Base-by-base conservation (phyloP, 2,888 invertebrate species). In the Amaurobius ferox region DNA sequence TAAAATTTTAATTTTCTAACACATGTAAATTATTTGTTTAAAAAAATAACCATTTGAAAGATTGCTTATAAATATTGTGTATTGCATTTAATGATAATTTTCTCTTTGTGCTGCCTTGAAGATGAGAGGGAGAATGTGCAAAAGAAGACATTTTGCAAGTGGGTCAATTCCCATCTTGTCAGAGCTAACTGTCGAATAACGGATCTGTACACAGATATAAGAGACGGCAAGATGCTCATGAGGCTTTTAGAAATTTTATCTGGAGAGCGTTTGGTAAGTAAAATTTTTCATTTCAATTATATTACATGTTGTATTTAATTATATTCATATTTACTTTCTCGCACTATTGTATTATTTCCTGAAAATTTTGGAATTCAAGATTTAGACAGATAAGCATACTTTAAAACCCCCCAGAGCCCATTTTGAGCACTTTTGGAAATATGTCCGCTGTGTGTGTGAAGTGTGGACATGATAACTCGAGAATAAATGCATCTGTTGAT, bases 61-160 rank as follows among this genome's bases (percentile, higher is more conserved):
- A 40, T 40, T 40, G 11, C 16, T 40, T 1, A 40, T 1, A 40
- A 40, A 40, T 0, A 40, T 0, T 40, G 11, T 40, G 1, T 13
- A 16, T 0, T 0, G 0, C 11, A 13, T 40, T 40, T 40, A 40
- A 13, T 40, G 40, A 0, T 0, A 40, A 40, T 0, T 40, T 13
- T 13, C 0, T 40, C 13, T 40, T 40, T 40, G 11, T 40, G 11
- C 40, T 40, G n/a, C 13, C n/a, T 70, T 61, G 26, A 19, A 97
- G 98, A 99, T 94, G 99, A 99, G 94, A 96, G 99, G 93, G 99
- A 99, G 93, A 96, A 96, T 91, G 99, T 99, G 89, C 99, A 99
- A 92, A 99, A 99, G 95, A 99, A 99, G 93, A 99, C 99, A 87
- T 99, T 99, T 93, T 97, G 98, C 92, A 99, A 99, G 96, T 99